Evolutionary conservation across 2,888 invertebrate genomes (phyloP).

Genomic region (Amphimallon solstitiale): DNA sequence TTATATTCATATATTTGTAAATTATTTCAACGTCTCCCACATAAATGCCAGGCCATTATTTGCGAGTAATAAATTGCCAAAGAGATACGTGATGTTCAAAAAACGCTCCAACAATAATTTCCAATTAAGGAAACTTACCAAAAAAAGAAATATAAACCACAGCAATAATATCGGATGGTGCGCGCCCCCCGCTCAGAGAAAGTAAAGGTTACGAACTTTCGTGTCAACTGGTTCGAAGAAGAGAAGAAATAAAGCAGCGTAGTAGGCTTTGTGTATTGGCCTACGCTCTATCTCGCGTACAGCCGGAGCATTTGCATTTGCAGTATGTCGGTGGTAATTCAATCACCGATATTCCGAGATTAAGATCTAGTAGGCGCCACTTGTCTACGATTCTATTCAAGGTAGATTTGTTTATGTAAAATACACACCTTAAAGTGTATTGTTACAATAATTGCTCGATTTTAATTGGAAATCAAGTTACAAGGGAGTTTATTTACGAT

Average conservation of each 20-base stretch:
- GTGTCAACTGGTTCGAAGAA: slow-evolving; percentile 26
- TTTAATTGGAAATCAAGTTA: slow-evolving; percentile 45
- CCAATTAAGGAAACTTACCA: no score
- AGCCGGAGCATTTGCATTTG: slow-evolving; percentile 41
- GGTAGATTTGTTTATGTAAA: slow-evolving; percentile 48
- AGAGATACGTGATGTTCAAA: no score
- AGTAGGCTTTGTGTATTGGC: slow-evolving; percentile 31
- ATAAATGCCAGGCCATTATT: no score
- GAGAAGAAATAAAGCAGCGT: slow-evolving; percentile 35
- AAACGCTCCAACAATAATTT: no score
- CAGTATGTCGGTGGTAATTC: slow-evolving; percentile 45
- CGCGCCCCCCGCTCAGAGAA: background rate
- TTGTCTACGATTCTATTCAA: slow-evolving; percentile 48
- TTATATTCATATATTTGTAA: no score
- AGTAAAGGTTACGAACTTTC: slow-evolving; percentile 32
- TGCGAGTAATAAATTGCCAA: no score
- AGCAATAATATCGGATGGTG: background rate
- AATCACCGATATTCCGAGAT: slow-evolving; percentile 47
- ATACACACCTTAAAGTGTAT: slow-evolving; percentile 45
- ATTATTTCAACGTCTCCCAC: no score
- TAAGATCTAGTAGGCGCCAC: slow-evolving; percentile 52
- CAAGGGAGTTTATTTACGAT: slow-evolving; percentile 32
- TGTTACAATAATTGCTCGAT: slow-evolving; percentile 49
- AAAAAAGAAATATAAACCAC: no score
- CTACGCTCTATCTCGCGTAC: slow-evolving; percentile 36